Percentiles rank a stretch among this genome's conserved stretches.
Evolutionary conservation across 1,140 invertebrate genomes (phyloP).

Genomic region (Drosophila murphyi): DNA sequence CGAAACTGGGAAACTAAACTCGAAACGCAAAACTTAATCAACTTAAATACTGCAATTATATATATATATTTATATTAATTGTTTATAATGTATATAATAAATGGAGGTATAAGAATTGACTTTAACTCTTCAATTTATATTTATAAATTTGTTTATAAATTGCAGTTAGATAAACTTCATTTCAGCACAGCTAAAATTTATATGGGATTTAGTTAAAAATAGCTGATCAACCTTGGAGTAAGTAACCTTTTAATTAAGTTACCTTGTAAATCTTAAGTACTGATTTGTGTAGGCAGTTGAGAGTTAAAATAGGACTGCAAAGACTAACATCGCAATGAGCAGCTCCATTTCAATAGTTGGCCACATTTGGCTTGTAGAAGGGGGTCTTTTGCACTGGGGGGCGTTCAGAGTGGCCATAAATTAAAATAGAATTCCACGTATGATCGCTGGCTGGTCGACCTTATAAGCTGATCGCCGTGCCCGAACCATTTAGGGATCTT

Average conservation of each 20-base stretch:
- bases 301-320: not conserved
- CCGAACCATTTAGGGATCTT: slow-evolving; percentile 47
- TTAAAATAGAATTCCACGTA: slow-evolving; percentile 60
- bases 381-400: slow-evolving; percentile 31
- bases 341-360: slow-evolving; percentile 35
- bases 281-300: not conserved
- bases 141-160: too few species aligned
- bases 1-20: too few species aligned
- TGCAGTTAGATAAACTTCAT: too few species aligned
- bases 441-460: slow-evolving; percentile 39
- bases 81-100: too few species aligned
- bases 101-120: too few species aligned
- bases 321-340: not conserved
- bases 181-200: too few species aligned
- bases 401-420: slow-evolving; percentile 44
- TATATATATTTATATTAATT: too few species aligned
- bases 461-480: slow-evolving; percentile 45
- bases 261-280: not conserved
- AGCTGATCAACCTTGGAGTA: too few species aligned
- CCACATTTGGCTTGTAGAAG: slow-evolving; percentile 54
- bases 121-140: too few species aligned
- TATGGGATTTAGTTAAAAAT: too few species aligned
- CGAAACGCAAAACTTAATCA: too few species aligned
- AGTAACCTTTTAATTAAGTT: not conserved
- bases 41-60: too few species aligned